Percentiles rank a stretch among this genome's conserved stretches.
These are phyloP conservation scores for Melanerpes formicivorus DNA, from an alignment of 2,113 vertebrate species.

Conservation along the genomic window DNA sequence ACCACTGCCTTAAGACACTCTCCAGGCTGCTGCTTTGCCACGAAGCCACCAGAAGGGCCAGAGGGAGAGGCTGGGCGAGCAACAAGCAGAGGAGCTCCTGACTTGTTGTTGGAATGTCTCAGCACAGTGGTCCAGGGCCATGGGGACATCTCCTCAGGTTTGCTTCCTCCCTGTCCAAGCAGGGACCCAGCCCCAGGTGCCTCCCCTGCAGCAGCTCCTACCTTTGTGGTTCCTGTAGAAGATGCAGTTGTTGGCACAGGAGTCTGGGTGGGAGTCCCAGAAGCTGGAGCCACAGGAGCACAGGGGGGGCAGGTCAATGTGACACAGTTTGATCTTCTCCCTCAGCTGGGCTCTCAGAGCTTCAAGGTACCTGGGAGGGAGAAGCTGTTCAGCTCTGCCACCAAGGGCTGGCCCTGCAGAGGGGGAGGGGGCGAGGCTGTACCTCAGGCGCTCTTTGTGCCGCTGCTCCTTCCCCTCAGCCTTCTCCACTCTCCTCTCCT, in stretches of 20 bases:
- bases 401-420: accelerated
- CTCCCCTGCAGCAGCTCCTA: conserved; percentile 26
- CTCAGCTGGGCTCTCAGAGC: conserved; percentile 85
- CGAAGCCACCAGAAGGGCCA: not conserved
- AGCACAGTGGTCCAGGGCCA: not conserved
- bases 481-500: conserved; percentile 68
- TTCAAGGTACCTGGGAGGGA: conserved; percentile 81
- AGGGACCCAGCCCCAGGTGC: not conserved
- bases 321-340: conserved; percentile 78
- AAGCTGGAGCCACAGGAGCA: conserved; percentile 89
- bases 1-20: too few species aligned
- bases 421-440: not conserved
- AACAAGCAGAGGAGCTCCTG: not conserved
- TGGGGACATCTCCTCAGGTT: accelerated
- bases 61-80: not conserved
- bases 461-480: conserved; percentile 66
- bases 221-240: conserved; percentile 93
- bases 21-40: not conserved
- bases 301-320: conserved; percentile 82
- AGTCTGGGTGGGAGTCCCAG: conserved; percentile 93
- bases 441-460: conserved; percentile 78
- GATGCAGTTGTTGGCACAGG: conserved; percentile 93
- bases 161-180: not conserved
- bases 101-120: not conserved
- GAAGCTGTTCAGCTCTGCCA: not conserved